Evolutionary conservation across 2,888 invertebrate genomes (phyloP).

Genomic region (Acleris literana): DNA sequence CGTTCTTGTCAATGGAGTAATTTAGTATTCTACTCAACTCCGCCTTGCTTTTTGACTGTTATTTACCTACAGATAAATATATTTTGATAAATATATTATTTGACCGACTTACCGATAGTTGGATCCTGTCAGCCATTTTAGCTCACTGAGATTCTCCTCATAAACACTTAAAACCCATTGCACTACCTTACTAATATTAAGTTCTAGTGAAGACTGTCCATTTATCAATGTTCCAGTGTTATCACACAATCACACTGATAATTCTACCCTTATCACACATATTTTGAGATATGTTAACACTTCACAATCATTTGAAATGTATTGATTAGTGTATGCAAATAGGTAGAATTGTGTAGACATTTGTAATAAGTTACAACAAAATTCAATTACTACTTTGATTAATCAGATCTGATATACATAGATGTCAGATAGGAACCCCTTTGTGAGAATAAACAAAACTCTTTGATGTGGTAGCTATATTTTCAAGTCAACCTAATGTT

Average conservation of each 20-base stretch:
- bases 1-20: too few species aligned
- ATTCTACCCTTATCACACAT: conserved; percentile 56
- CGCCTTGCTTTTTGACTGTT: too few species aligned
- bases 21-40: too few species aligned
- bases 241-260: conserved; percentile 64
- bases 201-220: conserved; percentile 55
- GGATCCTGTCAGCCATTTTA: conserved; percentile 65
- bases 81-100: too few species aligned
- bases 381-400: conserved; percentile 7
- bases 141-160: conserved; percentile 61
- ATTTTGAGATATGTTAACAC: conserved; percentile 56
- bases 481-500: too few species aligned
- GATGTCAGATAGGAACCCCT: too few species aligned
- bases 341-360: conserved; percentile 8
- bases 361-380: conserved; percentile 2
- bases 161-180: conserved; percentile 47
- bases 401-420: conserved; percentile 5
- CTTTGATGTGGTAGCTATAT: too few species aligned
- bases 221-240: conserved; percentile 65
- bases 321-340: conserved; percentile 25
- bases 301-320: conserved; percentile 22
- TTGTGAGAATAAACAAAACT: too few species aligned
- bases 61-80: too few species aligned
- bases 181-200: conserved; percentile 49
- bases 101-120: conserved; percentile 72